A percentile compares a stretch with the other conserved stretches of the same genome.
phyloP scores from a whole-genome alignment of 2,113 vertebrate genomes.

The Oplegnathus fasciatus region DNA sequence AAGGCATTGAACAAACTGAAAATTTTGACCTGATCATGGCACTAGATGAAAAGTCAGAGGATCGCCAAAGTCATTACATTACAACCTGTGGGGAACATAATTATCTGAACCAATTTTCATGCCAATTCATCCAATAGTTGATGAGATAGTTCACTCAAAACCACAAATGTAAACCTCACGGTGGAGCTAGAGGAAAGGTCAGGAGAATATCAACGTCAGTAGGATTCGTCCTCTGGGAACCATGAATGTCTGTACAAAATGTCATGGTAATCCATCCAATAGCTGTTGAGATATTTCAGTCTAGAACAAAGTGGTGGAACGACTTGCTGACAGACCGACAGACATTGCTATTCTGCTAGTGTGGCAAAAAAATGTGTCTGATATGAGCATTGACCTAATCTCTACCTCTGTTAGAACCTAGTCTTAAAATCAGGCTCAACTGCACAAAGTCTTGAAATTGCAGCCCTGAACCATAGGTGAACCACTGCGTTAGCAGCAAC shows the following conservation, averaged over 20 bases:
- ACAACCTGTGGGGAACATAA: not conserved
- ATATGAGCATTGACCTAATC: not conserved
- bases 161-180: not conserved
- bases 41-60: not conserved
- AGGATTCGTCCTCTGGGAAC: not conserved
- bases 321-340: too few species aligned
- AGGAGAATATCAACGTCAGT: too few species aligned
- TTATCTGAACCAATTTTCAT: not conserved
- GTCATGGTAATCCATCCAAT: not conserved
- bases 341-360: too few species aligned
- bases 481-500: not conserved
- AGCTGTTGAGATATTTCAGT: not conserved
- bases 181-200: not conserved
- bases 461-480: not conserved
- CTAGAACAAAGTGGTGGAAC: not conserved
- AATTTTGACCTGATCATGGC: too few species aligned
- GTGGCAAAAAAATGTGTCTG: not conserved
- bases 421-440: not conserved
- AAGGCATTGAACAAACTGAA: too few species aligned
- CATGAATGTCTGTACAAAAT: not conserved
- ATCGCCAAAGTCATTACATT: not conserved
- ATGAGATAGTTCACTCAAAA: not conserved
- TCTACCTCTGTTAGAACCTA: not conserved
- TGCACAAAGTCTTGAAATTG: not conserved
- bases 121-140: not conserved